phyloP scores from a whole-genome alignment of 2,797 vertebrate species.

The Anisognathus igniventris region DNA sequence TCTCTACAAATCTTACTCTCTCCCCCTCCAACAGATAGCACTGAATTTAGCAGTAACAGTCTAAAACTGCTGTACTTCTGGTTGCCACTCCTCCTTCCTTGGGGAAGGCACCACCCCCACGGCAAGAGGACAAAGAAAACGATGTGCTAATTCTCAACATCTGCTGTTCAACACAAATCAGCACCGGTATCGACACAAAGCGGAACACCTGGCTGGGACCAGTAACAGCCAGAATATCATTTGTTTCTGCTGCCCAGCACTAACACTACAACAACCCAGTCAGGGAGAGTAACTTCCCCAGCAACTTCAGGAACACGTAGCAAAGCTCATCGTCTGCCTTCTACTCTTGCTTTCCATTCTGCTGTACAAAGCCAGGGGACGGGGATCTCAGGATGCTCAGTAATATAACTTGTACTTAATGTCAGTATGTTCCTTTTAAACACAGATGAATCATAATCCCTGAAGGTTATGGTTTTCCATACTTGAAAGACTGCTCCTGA shows the following conservation, averaged over 20 bases:
- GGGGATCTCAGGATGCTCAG: background rate
- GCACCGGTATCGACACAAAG: background rate
- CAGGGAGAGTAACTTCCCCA: background rate
- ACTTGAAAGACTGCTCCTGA: background rate
- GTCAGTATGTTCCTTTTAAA: background rate
- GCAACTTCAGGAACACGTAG: background rate
- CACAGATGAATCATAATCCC: background rate
- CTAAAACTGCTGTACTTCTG: rapidly evolving
- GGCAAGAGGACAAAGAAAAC: background rate
- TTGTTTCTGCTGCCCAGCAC: background rate
- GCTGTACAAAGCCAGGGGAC: background rate
- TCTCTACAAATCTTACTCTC: background rate
- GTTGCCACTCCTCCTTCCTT: background rate
- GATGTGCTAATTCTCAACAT: background rate
- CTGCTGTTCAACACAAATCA: background rate
- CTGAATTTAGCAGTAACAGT: rapidly evolving
- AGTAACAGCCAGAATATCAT: background rate
- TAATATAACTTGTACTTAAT: background rate
- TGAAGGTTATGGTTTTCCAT: background rate
- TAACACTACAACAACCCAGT: background rate
- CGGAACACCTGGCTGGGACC: background rate
- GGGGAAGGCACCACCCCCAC: background rate
- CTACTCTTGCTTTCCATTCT: background rate
- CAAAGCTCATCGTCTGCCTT: background rate
- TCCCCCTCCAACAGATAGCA: background rate